phyloP scores from a whole-genome alignment of 1,140 invertebrate genomes.

The Drosophila bocqueti region DNA sequence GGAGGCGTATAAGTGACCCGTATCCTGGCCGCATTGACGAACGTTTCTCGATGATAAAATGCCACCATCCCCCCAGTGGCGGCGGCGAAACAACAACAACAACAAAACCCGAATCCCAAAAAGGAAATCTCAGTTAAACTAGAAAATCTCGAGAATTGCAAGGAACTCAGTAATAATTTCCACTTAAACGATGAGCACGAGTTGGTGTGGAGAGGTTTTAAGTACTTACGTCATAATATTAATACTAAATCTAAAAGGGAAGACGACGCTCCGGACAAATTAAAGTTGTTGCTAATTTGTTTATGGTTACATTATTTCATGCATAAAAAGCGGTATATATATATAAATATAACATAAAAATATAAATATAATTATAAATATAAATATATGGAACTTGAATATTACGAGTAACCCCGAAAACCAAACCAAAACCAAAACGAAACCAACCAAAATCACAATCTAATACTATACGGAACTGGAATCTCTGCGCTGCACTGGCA shows the following conservation, averaged over 20 bases:
- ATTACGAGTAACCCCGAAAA: conserved; percentile 54
- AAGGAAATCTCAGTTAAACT: conserved; percentile 71
- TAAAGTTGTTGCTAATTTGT: conserved; percentile 83
- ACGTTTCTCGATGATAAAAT: conserved; percentile 41
- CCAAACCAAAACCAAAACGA: conserved; percentile 32
- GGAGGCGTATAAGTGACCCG: conserved; percentile 71
- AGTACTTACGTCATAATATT: conserved; percentile 73
- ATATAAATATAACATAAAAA: conserved; percentile 53
- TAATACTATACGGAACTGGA: conserved; percentile 49
- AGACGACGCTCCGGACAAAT: conserved; percentile 78
- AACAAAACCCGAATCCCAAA: conserved; percentile 29
- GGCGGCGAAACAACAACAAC: conserved; percentile 20
- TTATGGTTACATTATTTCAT: conserved; percentile 85
- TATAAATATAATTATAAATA: conserved; percentile 60
- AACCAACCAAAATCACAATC: conserved; percentile 38
- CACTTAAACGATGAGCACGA: conserved; percentile 41
- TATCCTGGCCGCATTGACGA: conserved; percentile 28
- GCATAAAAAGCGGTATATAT: conserved; percentile 63
- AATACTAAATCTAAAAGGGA: conserved; percentile 62
- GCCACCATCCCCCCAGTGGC: conserved; percentile 10
- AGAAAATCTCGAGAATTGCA: conserved; percentile 71
- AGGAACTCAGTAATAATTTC: conserved; percentile 66
- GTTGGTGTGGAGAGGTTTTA: conserved; percentile 56
- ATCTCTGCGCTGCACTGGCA: conserved; percentile 59
- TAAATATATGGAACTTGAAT: conserved; percentile 54